A percentile compares a stretch with the other conserved stretches of the same genome.
These are phyloP conservation scores for Syngnathus rostellatus DNA, from an alignment of 2,797 vertebrate species.

Conservation along the genomic window DNA sequence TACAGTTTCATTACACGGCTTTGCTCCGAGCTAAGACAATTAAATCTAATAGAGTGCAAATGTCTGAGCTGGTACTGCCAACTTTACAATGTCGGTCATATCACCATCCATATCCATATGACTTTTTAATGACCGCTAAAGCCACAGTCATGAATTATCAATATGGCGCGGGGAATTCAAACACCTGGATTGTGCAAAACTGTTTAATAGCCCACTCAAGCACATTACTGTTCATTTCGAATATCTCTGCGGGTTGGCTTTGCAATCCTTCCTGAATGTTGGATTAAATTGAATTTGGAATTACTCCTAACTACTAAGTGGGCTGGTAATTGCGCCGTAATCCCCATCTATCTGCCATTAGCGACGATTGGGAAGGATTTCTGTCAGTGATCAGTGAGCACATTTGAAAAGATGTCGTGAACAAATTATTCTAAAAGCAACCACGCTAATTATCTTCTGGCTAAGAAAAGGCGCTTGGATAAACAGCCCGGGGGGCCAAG, in stretches of 20 bases:
- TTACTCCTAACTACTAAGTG: constrained; percentile 42
- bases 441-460: constrained; percentile 59
- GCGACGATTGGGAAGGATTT: constrained; percentile 41
- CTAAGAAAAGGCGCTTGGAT: constrained; percentile 68
- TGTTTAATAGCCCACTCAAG: constrained; percentile 20
- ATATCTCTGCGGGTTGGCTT: constrained; percentile 39
- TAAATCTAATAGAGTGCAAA: constrained; percentile 65
- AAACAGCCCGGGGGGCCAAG: constrained; percentile 66
- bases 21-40: constrained; percentile 63
- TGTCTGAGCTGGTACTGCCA: constrained; percentile 53
- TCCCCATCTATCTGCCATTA: constrained; percentile 36
- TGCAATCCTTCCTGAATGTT: constrained; percentile 43
- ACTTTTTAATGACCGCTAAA: constrained; percentile 47
- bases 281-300: constrained; percentile 49
- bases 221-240: constrained; percentile 46
- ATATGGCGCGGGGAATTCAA: neutral
- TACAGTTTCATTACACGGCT: constrained; percentile 54
- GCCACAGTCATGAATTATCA: constrained; percentile 36
- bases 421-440: constrained; percentile 56
- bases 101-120: constrained; percentile 35
- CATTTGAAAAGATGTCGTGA: constrained; percentile 45
- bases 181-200: constrained; percentile 43
- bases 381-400: constrained; percentile 55
- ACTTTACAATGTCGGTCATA: constrained; percentile 46
- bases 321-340: constrained; percentile 47